Base-by-base conservation (phyloP, 53 echinoderm and acorn worm genomes). In the Actinopyga echinites region DNA sequence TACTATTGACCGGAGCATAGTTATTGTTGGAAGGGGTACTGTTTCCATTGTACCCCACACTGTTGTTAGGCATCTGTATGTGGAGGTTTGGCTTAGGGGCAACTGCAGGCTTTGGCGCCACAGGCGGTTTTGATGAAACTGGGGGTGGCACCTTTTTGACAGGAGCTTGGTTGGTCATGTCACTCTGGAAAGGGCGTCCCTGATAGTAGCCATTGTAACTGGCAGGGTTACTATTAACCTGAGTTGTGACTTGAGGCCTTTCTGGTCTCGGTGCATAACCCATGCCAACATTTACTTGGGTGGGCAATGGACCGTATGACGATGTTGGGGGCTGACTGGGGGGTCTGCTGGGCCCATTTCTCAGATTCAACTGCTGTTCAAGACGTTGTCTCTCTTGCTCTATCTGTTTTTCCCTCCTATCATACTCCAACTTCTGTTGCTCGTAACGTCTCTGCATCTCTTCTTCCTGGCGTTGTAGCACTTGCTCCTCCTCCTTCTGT, bases 391-490 rank as follows among this genome's bases (percentile, higher is more conserved):
- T 84, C 74, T 99, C 92, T 43, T 87, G 79, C 34, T 92, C 94
- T 44, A 99, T 82, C 57, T 99, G 92, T 57, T 90, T 92, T 34
- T 92, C 99, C 11, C 92, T 88, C 20, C 83, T 45, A 86, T 86
- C 90, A 36, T 92, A 90, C 80, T 99, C 94, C 69, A 87, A 23
- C 65, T 90, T 84, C 83, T 95, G 99, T 64, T 91, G 91, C 55
- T 90, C 86, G 29, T 90, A 86, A 26, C 82, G 64, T 53, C 91
- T 78, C 57, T 90, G 90, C 20, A 86, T 33, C 86, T 90, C 90
- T 43, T 86, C 86, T 68, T 83, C 78, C 43, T 88, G 88, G 44
- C 80, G 82, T 79, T 86, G 38, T 20, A 88, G 83, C 56, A 84
- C 68, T 29, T 91, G 79, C 36, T 80, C 24, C 74, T 28, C 44